Base-by-base conservation (phyloP, 1,140 invertebrate species). In the Brachionus rotundiformis region DNA sequence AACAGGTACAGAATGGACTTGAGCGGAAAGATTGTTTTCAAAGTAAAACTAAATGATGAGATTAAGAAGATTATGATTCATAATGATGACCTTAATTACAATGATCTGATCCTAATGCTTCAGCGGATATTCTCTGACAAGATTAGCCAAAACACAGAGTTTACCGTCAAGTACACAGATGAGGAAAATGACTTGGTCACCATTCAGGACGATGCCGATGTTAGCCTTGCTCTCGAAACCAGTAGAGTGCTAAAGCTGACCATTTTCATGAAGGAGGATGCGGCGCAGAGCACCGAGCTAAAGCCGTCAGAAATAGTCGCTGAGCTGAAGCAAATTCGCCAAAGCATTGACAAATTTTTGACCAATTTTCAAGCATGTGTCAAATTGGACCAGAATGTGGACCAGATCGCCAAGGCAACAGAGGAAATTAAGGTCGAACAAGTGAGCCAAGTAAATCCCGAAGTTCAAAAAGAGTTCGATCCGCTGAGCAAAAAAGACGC, bases 141-240 rank as follows among this genome's bases (percentile, higher is more conserved):
- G 29, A 79, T 79, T 31, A 79, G 59, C n/a, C 47, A 59, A 61
- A 54, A 36, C 25, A 47, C 54, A 27, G 76, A 79, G 19, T 59
- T 79, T 23, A 25, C n/a, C 10, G 5, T 79, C 23, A 79, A 79
- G 33, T 79, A 79, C 25, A 79, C 76, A 19, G 76, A 79, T 19
- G 59, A 79, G 16, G 76, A 79, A 10, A 63, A 63, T 41, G 76
- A 79, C 36, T 79, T 79, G 76, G 36, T 79, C 7, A 79, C 76
- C 7, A 54, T 79, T 25, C 8, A 47, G n/a, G 36, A 79, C 25
- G 76, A 79, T 63, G 49, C 44, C 1, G 76, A 79, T 59, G 44
- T 79, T 3, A 31, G 7, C 23, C 29, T 79, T 16, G 76, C 76
- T 54, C 23, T 79, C 13, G 29, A 79, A 33, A 39, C 47, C 25